These are phyloP conservation scores for Elegia similella DNA, from an alignment of 2,888 invertebrate species.

Conservation along the genomic window DNA sequence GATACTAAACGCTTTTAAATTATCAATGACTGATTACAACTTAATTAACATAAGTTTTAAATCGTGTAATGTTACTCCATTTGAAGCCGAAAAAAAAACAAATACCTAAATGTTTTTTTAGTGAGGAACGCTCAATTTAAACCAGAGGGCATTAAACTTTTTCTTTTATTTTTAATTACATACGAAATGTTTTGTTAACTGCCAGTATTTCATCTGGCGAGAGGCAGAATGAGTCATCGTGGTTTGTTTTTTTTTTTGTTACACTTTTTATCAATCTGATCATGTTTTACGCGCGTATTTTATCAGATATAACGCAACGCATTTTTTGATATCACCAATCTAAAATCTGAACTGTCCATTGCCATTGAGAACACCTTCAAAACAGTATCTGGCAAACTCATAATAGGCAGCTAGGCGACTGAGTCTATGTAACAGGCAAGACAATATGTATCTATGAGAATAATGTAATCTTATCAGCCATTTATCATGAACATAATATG, in stretches of 20 bases:
- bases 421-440: too few relatives aligned
- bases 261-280: background rate
- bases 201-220: background rate
- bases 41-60: background rate
- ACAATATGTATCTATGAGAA: too few relatives aligned
- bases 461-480: too few relatives aligned
- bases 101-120: too few relatives aligned
- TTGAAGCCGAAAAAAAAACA: background rate
- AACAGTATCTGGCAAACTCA: too few relatives aligned
- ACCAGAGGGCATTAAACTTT: background rate
- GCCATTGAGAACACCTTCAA: too few relatives aligned
- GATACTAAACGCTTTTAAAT: too few relatives aligned
- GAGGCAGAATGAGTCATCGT: constrained; percentile 1
- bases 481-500: too few relatives aligned
- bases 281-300: background rate
- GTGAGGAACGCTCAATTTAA: background rate
- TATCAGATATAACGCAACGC: background rate
- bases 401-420: too few relatives aligned
- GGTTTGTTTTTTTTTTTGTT: background rate
- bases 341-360: too few relatives aligned
- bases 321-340: too few relatives aligned
- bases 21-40: background rate
- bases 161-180: background rate
- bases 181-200: background rate
- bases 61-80: background rate